Conservation (phyloP, 2,113 vertebrate genomes). For the Campylorhamphus procurvoides region DNA sequence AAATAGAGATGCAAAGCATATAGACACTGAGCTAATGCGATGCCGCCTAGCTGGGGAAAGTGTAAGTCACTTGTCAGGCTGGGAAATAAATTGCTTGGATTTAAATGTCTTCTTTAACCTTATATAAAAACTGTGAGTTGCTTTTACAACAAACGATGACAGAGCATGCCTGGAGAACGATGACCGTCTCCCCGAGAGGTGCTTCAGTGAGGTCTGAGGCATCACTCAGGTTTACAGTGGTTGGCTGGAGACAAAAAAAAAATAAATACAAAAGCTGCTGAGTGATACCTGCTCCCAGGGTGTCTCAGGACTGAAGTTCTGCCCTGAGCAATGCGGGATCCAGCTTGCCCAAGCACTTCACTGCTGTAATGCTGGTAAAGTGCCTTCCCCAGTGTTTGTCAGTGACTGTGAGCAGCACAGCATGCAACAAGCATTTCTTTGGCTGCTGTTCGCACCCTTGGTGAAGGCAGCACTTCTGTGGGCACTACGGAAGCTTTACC, state of each 20-base stretch:
- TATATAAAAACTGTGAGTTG: conserved; percentile 28
- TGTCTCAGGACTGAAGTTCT: neutral
- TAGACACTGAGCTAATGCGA: conserved; percentile 25
- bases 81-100: conserved; percentile 49
- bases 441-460: neutral
- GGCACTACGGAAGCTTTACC: neutral
- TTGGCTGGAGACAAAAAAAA: conserved; percentile 6
- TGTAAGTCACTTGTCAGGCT: conserved; percentile 36
- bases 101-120: conserved; percentile 62
- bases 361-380: neutral
- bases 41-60: conserved; percentile 52
- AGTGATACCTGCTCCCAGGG: neutral
- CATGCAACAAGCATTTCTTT: neutral
- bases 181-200: conserved; percentile 12
- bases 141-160: conserved; percentile 49
- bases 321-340: neutral
- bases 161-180: conserved; percentile 22
- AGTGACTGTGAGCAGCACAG: neutral
- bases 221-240: neutral
- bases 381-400: neutral
- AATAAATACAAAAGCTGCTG: neutral
- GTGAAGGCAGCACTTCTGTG: neutral
- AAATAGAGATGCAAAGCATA: conserved; percentile 56
- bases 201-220: neutral
- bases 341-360: neutral